These are phyloP conservation scores for Mus musculus DNA, from an alignment of 2,113 vertebrate species.

Conservation along the genomic window GRCm39 chr5:93295501-93296000, in stretches of 20 bases:
- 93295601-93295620: neutral
- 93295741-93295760: neutral
- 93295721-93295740: neutral
- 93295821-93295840: too few relatives aligned
- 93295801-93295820: neutral
- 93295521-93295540: neutral
- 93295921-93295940: neutral
- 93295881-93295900: neutral
- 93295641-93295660: neutral
- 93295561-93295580: neutral
- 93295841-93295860: neutral
- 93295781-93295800: neutral
- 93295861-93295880: neutral
- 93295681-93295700: neutral
- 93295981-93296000: neutral
- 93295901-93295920: neutral
- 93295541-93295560: neutral
- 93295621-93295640: neutral
- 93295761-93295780: neutral
- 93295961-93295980: neutral
- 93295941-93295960: neutral
- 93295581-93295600: neutral
- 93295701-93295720: neutral
- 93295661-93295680: neutral
- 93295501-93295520: neutral